Evolutionary conservation across 2,113 vertebrate species (phyloP).

Genomic region (Falco punctatus): DNA sequence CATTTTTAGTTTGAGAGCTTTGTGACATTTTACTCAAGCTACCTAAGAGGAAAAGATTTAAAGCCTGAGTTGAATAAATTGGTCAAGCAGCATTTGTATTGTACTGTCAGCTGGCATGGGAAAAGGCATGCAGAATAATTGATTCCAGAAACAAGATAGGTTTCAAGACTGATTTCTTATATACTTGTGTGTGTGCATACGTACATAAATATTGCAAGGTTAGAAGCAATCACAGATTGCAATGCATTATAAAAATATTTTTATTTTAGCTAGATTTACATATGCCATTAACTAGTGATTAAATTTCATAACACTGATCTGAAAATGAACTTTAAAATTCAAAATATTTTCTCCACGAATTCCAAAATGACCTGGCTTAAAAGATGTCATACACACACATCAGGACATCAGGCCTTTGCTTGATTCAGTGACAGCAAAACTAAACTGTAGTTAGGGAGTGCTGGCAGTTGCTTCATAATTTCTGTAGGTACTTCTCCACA

Average conservation of each 20-base stretch:
- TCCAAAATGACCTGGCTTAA: background rate
- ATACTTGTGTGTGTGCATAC: fast-evolving
- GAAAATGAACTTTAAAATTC: background rate
- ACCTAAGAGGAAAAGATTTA: background rate
- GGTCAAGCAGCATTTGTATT: background rate
- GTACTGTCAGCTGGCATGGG: background rate
- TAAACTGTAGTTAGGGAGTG: background rate
- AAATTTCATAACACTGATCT: background rate
- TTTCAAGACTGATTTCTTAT: background rate
- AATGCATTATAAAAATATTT: background rate
- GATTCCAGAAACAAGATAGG: background rate
- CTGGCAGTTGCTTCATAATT: background rate
- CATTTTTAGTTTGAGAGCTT: background rate
- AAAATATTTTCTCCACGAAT: background rate
- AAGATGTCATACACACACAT: background rate
- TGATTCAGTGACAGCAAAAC: background rate
- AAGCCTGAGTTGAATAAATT: background rate
- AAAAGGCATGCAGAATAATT: background rate
- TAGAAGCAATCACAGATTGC: background rate
- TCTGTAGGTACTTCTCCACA: background rate
- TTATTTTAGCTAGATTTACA: background rate
- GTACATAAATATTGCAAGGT: background rate
- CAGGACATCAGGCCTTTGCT: background rate
- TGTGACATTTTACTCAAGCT: background rate
- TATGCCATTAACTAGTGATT: background rate